Conservation (phyloP, 2,888 invertebrate genomes). For the Heteromyza rotundicornis region DNA sequence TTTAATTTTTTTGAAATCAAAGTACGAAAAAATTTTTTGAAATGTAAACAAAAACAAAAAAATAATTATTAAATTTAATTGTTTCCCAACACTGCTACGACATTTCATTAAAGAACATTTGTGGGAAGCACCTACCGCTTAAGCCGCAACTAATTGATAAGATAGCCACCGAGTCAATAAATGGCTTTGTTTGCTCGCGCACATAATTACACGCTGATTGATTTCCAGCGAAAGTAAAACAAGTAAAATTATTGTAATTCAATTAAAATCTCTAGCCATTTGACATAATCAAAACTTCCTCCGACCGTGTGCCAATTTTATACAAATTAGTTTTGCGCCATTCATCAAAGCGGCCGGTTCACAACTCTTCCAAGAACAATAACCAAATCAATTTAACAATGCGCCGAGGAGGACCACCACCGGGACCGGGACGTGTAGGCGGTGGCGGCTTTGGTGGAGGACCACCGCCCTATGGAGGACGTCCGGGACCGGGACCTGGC, state of each 20-base stretch:
- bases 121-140: not conserved
- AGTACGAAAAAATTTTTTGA: too few species aligned
- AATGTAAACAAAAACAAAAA: too few species aligned
- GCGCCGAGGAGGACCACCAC: slow-evolving; percentile 4
- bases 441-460: slow-evolving; percentile 28
- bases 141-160: slow-evolving; percentile 22
- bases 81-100: not conserved
- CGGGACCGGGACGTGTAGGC: not conserved
- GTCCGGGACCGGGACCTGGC: not conserved
- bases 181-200: slow-evolving; percentile 29
- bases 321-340: not conserved
- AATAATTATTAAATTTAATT: too few species aligned
- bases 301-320: not conserved
- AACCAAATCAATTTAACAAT: not conserved
- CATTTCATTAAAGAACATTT: too few species aligned
- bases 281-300: not conserved
- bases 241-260: too few species aligned
- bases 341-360: not conserved
- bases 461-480: slow-evolving; percentile 21
- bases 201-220: slow-evolving; percentile 25
- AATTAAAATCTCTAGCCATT: too few species aligned
- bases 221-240: slow-evolving; percentile 38
- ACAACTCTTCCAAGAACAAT: not conserved
- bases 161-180: slow-evolving; percentile 13
- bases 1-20: too few species aligned